Base-by-base conservation (phyloP, 1,140 invertebrate species). In the Drosophila arawakana region DNA sequence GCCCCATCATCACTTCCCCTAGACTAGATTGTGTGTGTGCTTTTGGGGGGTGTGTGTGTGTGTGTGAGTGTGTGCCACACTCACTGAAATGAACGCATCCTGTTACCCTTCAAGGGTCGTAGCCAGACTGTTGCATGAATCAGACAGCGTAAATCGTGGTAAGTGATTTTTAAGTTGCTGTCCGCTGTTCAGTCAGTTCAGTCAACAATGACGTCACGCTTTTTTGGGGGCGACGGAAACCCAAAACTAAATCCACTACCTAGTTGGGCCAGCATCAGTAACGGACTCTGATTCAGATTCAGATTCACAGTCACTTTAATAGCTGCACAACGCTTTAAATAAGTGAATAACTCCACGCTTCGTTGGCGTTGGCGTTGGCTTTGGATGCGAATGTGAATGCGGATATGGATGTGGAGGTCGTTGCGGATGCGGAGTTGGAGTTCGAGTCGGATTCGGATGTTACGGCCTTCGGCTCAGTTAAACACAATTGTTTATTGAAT, bases 401-500 rank as follows among this genome's bases (percentile, higher is more conserved):
- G 5, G 62, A 18, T 52, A 54, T 6, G 25, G 18, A 21, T 21
- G 18, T 21, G 18, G 18, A 21, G 18, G 18, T 21, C 18, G 11
- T 25, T 54, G 37, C 54, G 49, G 46, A 30, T 46, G 30, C 49
- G 1, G 18, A 21, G 18, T 21, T 21, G 18, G 25, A 30, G 25
- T 30, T 30, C 2, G 25, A 30, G 25, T 30, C 25, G 61, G 54
- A 61, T 75, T 52, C 47, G 52, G 81, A 69, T 70, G 80, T 74
- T 76, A 78, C 66, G 65, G 81, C 66, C 67, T 68, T 72, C 67
- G 82, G 80, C 81, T 88, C 77, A 80, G 68, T 84, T 89, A 89
- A 90, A 89, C 78, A 85, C 81, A 83, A 89, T 89, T 89, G 84
- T 89, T 89, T 89, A 89, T 89, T 84, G 84, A 88, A 90, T 89